Base-by-base conservation (phyloP, 1,140 invertebrate genomes). In the Ladona fulva region DNA sequence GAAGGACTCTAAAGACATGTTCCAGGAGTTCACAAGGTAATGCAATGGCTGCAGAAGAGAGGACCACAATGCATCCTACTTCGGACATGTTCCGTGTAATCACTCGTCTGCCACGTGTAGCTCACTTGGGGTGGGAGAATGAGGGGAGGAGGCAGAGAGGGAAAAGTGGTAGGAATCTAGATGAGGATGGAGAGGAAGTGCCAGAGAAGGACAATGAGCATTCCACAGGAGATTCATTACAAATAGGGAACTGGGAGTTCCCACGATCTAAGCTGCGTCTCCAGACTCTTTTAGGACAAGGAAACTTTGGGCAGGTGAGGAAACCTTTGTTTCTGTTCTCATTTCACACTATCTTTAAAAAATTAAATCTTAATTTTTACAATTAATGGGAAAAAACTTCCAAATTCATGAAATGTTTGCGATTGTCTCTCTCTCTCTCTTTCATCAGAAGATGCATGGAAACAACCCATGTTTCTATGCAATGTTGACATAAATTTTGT, bases 271-370 rank as follows among this genome's bases (percentile, higher is more conserved):
- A 93, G 82, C 85, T 95, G n/a, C 87, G 92, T 59, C 84, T 94
- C 42, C 92, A 94, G 81, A 93, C 92, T 44, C 86, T 94, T 42
- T 85, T 95, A 11, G 94, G 93, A 10, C 91, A 93, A 85, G 93
- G 93, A 42, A 94, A 95, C 83, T 95, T 95, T 83, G 93, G 94
- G 37, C 91, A 92, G 87, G 92, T 92, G 84, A 86, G 82, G 29
- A 37, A 37, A 37, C 29, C 29, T 37, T 37, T 37, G 8, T 8
- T 37, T 8, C 1, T 8, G 8, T 5, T 37, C 3, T 37, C 29
- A 37, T 8, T 37, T 37, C n/a, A n/a, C n/a, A n/a, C n/a, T n/a
- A n/a, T n/a, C n/a, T n/a, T n/a, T n/a, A n/a, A n/a, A n/a, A n/a
- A n/a, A n/a, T n/a, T n/a, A n/a, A n/a, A n/a, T n/a, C n/a, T n/a